These are phyloP conservation scores for Gymnothorax javanicus DNA, from an alignment of 2,797 vertebrate genomes.

Conservation along the genomic window DNA sequence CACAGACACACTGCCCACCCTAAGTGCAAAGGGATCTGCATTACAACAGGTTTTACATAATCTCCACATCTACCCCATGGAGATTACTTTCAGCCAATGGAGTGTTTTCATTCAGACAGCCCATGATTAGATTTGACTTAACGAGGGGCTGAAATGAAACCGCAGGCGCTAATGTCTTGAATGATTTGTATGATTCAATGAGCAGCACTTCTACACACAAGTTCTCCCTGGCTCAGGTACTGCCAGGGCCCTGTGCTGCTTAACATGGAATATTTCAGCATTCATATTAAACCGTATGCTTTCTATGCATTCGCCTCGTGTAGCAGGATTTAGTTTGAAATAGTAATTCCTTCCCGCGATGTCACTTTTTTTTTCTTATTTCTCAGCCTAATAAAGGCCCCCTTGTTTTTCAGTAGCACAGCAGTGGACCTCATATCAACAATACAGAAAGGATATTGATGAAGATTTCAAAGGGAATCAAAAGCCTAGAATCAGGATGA, in stretches of 20 bases:
- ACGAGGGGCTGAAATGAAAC: neutral
- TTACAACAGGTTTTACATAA: neutral
- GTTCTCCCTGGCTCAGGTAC: neutral
- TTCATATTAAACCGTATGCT: neutral
- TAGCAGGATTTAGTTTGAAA: no score
- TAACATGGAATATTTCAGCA: neutral
- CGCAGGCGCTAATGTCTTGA: no score
- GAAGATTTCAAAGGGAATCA: no score
- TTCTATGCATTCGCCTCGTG: no score
- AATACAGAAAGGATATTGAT: no score
- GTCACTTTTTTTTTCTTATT: no score
- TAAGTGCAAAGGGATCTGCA: neutral
- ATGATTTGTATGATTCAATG: no score
- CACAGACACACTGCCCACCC: neutral
- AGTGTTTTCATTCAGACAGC: neutral
- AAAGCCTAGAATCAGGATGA: no score
- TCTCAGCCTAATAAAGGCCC: no score
- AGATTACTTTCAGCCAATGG: neutral
- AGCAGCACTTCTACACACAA: neutral
- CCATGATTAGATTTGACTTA: neutral
- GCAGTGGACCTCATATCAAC: no score
- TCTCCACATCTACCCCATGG: neutral
- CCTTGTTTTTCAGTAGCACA: no score
- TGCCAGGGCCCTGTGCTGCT: neutral
- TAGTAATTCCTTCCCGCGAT: no score